These are phyloP conservation scores for Drosophila parabipectinata DNA, from an alignment of 1,140 invertebrate genomes.

Conservation along the genomic window DNA sequence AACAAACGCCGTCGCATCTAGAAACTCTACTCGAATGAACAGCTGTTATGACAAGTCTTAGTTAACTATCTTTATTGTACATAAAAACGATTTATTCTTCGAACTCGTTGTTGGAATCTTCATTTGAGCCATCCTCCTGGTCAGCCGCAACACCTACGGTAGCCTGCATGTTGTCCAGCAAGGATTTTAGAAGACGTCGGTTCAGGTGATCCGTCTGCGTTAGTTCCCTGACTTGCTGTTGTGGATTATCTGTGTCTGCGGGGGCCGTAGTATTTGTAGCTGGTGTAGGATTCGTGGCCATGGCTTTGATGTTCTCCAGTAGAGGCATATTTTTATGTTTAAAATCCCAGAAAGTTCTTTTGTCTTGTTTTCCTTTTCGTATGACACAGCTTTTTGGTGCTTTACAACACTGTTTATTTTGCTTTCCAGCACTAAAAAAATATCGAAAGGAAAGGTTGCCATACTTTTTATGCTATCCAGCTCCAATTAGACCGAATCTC, in stretches of 20 bases:
- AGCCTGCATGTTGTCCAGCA: slow-evolving; percentile 70
- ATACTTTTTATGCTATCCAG: not conserved
- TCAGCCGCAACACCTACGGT: slow-evolving; percentile 19
- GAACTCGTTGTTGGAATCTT: slow-evolving; percentile 59
- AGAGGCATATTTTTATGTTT: slow-evolving; percentile 46
- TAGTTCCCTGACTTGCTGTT: slow-evolving; percentile 57
- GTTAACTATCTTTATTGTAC: slow-evolving; percentile 60
- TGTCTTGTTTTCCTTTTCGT: slow-evolving; percentile 4
- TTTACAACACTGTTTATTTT: not conserved
- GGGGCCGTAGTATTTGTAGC: slow-evolving; percentile 15
- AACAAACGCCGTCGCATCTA: slow-evolving; percentile 81
- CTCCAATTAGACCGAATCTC: slow-evolving; percentile 41
- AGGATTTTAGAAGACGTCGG: slow-evolving; percentile 66
- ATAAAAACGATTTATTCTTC: slow-evolving; percentile 63
- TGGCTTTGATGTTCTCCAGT: slow-evolving; percentile 55
- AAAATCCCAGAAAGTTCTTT: slow-evolving; percentile 2
- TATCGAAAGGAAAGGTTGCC: not conserved
- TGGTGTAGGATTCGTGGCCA: slow-evolving; percentile 49
- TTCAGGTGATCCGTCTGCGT: slow-evolving; percentile 80
- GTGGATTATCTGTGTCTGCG: slow-evolving; percentile 22
- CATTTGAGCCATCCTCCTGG: slow-evolving; percentile 34
- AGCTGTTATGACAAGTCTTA: slow-evolving; percentile 41
- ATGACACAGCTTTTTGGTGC: slow-evolving; percentile 18
- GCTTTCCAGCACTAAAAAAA: not conserved
- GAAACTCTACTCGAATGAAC: slow-evolving; percentile 18